These are phyloP conservation scores for Lates japonicus DNA, from an alignment of 2,797 vertebrate genomes.

Conservation along the genomic window DNA sequence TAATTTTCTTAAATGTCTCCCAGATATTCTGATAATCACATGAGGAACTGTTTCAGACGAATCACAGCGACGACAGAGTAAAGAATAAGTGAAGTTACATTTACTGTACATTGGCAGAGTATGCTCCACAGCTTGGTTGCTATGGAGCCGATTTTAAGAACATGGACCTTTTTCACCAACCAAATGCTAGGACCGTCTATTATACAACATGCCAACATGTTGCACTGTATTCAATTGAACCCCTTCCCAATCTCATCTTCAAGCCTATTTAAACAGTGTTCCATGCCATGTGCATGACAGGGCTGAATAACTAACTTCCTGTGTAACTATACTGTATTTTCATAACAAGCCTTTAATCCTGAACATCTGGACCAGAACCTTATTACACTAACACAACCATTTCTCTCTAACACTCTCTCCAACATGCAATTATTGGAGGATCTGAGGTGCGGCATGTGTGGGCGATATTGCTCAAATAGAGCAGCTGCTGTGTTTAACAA, in stretches of 20 bases:
- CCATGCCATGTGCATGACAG: conserved; percentile 71
- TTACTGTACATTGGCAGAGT: conserved; percentile 65
- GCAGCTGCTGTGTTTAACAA: conserved; percentile 74
- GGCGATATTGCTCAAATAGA: conserved; percentile 76
- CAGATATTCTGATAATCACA: not conserved
- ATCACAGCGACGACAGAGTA: not conserved
- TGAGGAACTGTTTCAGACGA: not conserved
- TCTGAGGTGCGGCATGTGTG: conserved; percentile 76
- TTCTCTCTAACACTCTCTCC: conserved; percentile 65
- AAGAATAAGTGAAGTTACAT: conserved; percentile 41
- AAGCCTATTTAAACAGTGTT: conserved; percentile 46
- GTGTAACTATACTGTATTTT: conserved; percentile 73
- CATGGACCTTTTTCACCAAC: conserved; percentile 65
- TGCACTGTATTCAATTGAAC: conserved; percentile 61
- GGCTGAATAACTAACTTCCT: conserved; percentile 65
- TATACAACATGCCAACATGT: conserved; percentile 69
- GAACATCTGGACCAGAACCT: conserved; percentile 75
- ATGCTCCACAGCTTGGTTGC: conserved; percentile 74
- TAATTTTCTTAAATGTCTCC: not conserved
- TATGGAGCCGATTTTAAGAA: conserved; percentile 73
- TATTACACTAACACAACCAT: conserved; percentile 67
- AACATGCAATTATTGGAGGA: conserved; percentile 71
- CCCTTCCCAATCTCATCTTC: conserved; percentile 60
- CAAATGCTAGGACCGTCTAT: conserved; percentile 69
- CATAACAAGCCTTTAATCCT: conserved; percentile 75